Evolutionary conservation across 2,113 vertebrate genomes (phyloP).

Genomic region (Laticauda colubrina): DNA sequence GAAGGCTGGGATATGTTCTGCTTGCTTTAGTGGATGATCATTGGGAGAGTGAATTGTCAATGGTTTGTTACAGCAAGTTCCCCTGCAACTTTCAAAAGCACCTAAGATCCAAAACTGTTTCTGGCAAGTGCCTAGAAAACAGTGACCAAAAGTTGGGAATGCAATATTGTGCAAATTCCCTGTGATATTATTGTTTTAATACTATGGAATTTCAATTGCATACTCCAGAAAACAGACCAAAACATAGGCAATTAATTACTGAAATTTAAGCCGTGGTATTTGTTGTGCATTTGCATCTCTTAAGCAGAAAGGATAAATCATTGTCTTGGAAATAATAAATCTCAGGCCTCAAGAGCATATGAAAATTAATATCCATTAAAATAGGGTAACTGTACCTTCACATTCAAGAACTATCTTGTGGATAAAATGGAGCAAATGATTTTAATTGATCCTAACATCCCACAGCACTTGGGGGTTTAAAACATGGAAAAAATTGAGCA

Average conservation of each 20-base stretch:
- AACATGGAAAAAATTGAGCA: neutral
- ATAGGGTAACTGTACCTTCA: neutral
- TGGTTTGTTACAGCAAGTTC: neutral
- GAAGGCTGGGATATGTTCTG: neutral
- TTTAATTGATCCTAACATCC: neutral
- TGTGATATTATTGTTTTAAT: neutral
- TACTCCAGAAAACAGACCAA: constrained; percentile 9
- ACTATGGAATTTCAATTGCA: neutral
- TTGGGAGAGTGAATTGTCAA: neutral
- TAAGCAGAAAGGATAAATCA: constrained; percentile 21
- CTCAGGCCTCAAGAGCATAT: constrained; percentile 5
- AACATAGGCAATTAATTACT: neutral
- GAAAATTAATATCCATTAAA: constrained; percentile 22
- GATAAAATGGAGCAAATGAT: neutral
- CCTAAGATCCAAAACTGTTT: neutral
- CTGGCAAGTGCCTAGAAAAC: neutral
- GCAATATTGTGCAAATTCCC: neutral
- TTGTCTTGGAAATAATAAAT: constrained; percentile 23
- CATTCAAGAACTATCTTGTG: constrained; percentile 20
- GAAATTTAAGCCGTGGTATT: constrained; percentile 23
- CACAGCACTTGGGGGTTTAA: neutral
- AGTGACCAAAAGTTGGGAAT: neutral
- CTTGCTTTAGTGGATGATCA: neutral
- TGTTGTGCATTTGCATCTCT: constrained; percentile 2
- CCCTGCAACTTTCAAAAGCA: neutral